A percentile compares a stretch with the other conserved stretches of the same genome.
Evolutionary conservation across 2,888 invertebrate species (phyloP).

Genomic region (Asteroscopus sphinx): DNA sequence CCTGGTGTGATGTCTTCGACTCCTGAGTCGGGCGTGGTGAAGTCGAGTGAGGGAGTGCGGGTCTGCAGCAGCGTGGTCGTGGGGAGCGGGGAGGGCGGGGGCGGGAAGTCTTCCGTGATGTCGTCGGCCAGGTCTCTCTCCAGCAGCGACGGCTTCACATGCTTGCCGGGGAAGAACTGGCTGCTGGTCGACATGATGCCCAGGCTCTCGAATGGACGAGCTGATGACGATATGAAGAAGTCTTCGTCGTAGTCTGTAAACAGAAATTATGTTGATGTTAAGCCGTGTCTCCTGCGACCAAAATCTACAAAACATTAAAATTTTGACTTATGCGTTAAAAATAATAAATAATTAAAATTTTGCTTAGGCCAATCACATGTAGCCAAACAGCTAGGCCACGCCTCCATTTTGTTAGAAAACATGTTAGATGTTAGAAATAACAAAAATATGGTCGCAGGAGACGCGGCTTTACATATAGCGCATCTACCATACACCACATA

Average conservation of each 20-base stretch:
- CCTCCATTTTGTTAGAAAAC: no score
- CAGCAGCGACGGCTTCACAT: conserved; percentile 72
- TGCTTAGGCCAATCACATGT: no score
- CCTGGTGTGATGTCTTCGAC: conserved; percentile 91
- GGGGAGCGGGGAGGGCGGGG: conserved; percentile 68
- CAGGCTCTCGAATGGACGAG: conserved; percentile 92
- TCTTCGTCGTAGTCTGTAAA: conserved; percentile 91
- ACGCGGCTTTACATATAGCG: no score
- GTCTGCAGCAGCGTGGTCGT: conserved; percentile 61
- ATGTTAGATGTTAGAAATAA: no score
- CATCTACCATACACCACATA: no score
- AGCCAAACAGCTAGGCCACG: no score
- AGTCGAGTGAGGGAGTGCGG: conserved; percentile 79
- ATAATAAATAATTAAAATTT: no score
- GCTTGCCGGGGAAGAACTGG: conserved; percentile 93
- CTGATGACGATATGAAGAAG: conserved; percentile 93
- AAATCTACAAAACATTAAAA: no score
- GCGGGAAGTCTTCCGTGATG: conserved; percentile 66
- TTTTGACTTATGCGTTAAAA: no score
- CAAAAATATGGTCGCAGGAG: no score
- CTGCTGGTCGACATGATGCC: conserved; percentile 89
- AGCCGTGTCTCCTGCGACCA: neutral
- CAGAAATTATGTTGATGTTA: neutral
- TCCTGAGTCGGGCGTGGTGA: conserved; percentile 91
- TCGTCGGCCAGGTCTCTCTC: conserved; percentile 70